Percentiles rank a stretch among this genome's conserved stretches.
phyloP scores from a whole-genome alignment of 1,140 invertebrate genomes.

The Drosophila takahashii region DNA sequence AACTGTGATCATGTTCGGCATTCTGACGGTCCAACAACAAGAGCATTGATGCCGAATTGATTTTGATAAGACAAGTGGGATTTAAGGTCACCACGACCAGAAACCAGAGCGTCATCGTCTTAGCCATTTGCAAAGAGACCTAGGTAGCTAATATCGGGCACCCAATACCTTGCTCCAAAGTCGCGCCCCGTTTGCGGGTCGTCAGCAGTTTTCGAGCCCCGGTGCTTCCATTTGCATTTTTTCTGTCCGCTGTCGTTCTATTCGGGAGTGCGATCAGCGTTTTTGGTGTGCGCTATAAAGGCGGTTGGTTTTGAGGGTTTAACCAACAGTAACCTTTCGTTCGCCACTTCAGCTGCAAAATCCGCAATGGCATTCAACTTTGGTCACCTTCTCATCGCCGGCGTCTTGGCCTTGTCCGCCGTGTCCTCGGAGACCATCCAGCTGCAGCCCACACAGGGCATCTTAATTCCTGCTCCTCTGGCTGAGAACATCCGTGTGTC shows the following conservation, averaged over 20 bases:
- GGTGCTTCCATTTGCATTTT: constrained; percentile 32
- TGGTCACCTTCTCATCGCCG: constrained; percentile 49
- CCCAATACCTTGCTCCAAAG: constrained; percentile 25
- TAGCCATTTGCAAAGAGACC: constrained; percentile 40
- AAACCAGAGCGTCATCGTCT: constrained; percentile 30
- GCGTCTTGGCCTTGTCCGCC: constrained; percentile 31
- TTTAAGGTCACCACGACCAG: constrained; percentile 47
- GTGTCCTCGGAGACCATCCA: constrained; percentile 68
- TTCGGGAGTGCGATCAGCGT: constrained; percentile 38
- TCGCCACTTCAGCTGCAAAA: constrained; percentile 53
- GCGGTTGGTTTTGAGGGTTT: constrained; percentile 8
- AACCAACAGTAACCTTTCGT: constrained; percentile 56
- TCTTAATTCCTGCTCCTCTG: constrained; percentile 70
- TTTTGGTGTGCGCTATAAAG: constrained; percentile 65
- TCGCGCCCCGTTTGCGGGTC: constrained; percentile 2
- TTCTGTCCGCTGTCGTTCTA: constrained; percentile 5
- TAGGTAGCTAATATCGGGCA: constrained; percentile 29
- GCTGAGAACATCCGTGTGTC: constrained; percentile 73
- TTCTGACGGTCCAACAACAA: constrained; percentile 52
- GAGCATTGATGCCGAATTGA: constrained; percentile 36
- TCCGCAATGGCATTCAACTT: constrained; percentile 62
- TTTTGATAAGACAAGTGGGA: constrained; percentile 6
- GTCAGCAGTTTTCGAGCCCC: constrained; percentile 64
- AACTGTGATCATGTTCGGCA: constrained; percentile 24
- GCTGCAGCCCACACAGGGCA: constrained; percentile 72